These are phyloP conservation scores for Emydura subglobosa DNA, from an alignment of 2,113 vertebrate species.

Conservation along the genomic window DNA sequence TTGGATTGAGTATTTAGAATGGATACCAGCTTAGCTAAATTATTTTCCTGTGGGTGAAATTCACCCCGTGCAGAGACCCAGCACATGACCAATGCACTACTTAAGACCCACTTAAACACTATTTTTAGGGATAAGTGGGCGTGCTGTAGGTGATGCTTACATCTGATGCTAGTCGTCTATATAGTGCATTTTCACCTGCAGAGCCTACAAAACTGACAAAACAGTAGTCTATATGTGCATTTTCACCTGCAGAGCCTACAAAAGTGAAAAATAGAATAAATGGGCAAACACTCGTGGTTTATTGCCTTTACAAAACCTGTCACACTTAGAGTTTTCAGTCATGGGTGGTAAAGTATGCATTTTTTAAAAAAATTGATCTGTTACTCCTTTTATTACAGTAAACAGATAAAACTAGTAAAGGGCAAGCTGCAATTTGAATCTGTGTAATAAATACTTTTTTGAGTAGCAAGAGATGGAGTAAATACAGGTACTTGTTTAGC, in stretches of 20 bases:
- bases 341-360: conserved; percentile 55
- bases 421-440: conserved; percentile 79
- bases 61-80: conserved; percentile 46
- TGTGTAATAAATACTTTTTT: conserved; percentile 78
- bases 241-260: conserved; percentile 5
- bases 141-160: background rate
- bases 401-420: conserved; percentile 78
- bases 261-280: conserved; percentile 4
- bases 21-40: background rate
- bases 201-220: background rate
- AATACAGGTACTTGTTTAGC: conserved; percentile 77
- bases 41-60: background rate
- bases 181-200: background rate
- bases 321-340: background rate
- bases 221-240: background rate
- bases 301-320: background rate
- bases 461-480: conserved; percentile 79
- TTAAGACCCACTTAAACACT: conserved; percentile 63
- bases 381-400: conserved; percentile 74
- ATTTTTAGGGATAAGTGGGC: conserved; percentile 66
- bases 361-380: conserved; percentile 61
- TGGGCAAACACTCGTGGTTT: background rate
- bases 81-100: conserved; percentile 51
- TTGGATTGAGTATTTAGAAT: background rate
- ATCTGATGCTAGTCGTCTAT: conserved; percentile 19